A percentile compares a stretch with the other conserved stretches of the same genome.
Evolutionary conservation across 2,888 invertebrate genomes (phyloP).

Genomic region (Eristalis arbustorum): DNA sequence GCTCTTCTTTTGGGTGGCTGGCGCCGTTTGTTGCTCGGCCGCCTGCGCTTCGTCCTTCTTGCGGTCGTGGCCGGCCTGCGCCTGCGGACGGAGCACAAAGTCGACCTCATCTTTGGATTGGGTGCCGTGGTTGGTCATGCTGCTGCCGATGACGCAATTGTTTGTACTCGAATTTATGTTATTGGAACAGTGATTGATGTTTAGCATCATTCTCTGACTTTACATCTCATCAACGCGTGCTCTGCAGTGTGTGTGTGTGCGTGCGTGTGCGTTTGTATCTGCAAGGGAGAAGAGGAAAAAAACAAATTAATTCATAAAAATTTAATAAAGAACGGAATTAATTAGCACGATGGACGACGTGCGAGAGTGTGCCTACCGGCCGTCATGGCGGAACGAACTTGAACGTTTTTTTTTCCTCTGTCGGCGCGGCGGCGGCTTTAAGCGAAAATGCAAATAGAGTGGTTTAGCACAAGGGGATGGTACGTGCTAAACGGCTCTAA

Average conservation of each 20-base stretch:
- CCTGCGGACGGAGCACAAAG: slow-evolving; percentile 73
- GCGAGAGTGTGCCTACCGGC: slow-evolving; percentile 27
- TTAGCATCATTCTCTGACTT: slow-evolving; percentile 61
- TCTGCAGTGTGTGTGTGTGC: neutral
- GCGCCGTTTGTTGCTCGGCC: neutral
- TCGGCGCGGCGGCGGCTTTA: neutral
- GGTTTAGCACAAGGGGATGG: slow-evolving; percentile 33
- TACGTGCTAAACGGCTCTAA: slow-evolving; percentile 57
- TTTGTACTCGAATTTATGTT: slow-evolving; percentile 57
- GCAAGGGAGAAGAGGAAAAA: slow-evolving; percentile 22
- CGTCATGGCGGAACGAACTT: neutral
- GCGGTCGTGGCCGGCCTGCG: slow-evolving; percentile 1
- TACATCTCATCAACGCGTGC: slow-evolving; percentile 44
- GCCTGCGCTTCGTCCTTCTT: slow-evolving; percentile 18
- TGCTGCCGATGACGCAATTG: slow-evolving; percentile 53
- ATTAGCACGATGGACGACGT: slow-evolving; percentile 34
- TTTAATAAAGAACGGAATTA: slow-evolving; percentile 8
- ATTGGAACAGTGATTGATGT: slow-evolving; percentile 52
- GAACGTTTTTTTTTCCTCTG: neutral
- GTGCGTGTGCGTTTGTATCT: no score
- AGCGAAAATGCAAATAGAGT: slow-evolving; percentile 27
- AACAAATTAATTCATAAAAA: slow-evolving; percentile 3
- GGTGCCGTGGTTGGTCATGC: slow-evolving; percentile 58
- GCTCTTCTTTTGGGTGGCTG: slow-evolving; percentile 41
- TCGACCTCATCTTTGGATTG: slow-evolving; percentile 78